Conservation (phyloP, 23 tunicate species). For the Ciona savignyi region DNA sequence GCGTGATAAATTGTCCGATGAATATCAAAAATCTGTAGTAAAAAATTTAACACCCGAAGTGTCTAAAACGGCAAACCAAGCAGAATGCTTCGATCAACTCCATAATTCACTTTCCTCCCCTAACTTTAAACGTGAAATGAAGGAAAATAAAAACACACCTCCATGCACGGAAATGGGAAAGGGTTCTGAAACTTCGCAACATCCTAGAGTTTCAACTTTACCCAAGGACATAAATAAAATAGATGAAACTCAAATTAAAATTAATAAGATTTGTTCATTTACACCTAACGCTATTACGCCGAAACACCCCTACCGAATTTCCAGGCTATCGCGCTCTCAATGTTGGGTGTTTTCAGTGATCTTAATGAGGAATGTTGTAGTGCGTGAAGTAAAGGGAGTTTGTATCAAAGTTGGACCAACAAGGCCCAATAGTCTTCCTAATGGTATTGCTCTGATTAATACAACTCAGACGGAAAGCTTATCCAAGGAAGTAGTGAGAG, state of each 20-base stretch:
- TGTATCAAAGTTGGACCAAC: not conserved
- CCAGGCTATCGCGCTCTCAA: not conserved
- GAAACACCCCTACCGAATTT: not conserved
- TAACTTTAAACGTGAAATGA: too few species aligned
- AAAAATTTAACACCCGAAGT: too few species aligned
- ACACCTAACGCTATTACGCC: not conserved
- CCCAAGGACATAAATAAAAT: too few species aligned
- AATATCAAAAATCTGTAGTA: not conserved
- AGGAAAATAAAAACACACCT: not conserved
- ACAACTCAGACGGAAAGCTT: not conserved
- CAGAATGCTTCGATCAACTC: not conserved
- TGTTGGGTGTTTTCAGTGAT: not conserved
- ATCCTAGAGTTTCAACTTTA: too few species aligned
- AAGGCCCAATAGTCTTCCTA: not conserved
- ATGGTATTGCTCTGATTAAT: not conserved
- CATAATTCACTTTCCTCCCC: not conserved
- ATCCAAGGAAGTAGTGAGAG: not conserved
- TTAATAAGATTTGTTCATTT: too few species aligned
- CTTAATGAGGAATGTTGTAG: not conserved
- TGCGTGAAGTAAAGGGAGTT: not conserved
- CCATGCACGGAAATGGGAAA: not conserved
- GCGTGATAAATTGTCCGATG: not conserved
- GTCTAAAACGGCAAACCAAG: not conserved
- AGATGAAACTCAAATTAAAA: too few species aligned
- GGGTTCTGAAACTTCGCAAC: too few species aligned